A percentile compares a stretch with the other conserved stretches of the same genome.
Conservation (phyloP, 2,113 vertebrate species). For the Oxyura jamaicensis region DNA sequence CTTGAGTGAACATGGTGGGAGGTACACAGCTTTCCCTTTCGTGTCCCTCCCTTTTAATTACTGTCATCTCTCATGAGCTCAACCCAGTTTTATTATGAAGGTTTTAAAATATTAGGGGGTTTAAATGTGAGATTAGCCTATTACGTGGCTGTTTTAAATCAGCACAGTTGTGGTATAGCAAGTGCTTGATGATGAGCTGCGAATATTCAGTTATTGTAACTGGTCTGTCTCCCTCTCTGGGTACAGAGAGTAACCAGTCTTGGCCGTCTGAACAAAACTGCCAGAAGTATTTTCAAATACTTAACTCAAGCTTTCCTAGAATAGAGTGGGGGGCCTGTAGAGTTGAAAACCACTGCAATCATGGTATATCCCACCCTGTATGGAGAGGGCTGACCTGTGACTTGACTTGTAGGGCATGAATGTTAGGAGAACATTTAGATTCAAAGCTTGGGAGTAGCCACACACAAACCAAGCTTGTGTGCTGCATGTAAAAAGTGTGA, state of each 20-base stretch:
- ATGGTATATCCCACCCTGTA: rapidly evolving
- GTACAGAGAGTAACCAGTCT: neutral
- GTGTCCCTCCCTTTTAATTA: neutral
- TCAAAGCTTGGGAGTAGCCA: neutral
- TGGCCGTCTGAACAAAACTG: neutral
- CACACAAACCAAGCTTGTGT: neutral
- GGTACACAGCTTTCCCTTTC: neutral
- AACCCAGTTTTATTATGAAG: neutral
- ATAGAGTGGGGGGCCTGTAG: neutral
- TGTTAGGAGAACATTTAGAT: neutral
- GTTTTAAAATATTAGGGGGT: neutral
- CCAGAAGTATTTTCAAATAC: neutral
- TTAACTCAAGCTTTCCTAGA: neutral
- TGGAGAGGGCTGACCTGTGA: neutral
- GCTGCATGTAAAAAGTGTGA: neutral
- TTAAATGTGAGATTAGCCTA: neutral
- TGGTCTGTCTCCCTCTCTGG: neutral
- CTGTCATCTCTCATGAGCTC: neutral
- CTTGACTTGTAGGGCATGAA: neutral
- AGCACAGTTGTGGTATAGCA: neutral
- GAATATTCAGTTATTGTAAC: neutral
- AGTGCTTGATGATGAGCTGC: neutral
- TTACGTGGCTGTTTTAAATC: neutral
- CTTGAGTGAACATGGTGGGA: neutral
- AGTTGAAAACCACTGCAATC: neutral